phyloP scores from a whole-genome alignment of 2,888 invertebrate genomes.

The Lottia scabra region DNA sequence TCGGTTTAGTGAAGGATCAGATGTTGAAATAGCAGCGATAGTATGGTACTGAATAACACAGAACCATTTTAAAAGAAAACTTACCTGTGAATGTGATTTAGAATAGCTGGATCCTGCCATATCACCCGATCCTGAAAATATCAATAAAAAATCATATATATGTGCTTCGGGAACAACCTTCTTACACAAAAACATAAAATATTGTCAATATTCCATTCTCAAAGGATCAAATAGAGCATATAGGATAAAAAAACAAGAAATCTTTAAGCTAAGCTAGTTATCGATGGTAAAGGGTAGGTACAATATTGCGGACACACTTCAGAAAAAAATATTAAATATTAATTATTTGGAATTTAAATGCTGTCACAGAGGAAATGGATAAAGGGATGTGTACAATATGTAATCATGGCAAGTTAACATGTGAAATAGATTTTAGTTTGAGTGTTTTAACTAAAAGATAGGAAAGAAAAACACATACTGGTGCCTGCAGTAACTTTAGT shows the following conservation, averaged over 20 bases:
- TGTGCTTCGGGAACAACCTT: no score
- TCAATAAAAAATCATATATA: neutral
- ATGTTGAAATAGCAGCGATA: no score
- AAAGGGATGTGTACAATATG: no score
- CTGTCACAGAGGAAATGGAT: neutral
- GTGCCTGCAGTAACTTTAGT: slow-evolving; percentile 70
- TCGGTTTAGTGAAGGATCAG: no score
- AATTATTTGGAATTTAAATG: no score
- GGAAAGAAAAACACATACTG: slow-evolving; percentile 21
- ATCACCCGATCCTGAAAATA: slow-evolving; percentile 72
- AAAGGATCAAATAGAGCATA: no score
- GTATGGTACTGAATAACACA: no score
- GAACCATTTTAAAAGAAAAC: slow-evolving; percentile 11
- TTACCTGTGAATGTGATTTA: slow-evolving; percentile 86
- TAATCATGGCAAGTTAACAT: no score
- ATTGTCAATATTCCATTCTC: neutral
- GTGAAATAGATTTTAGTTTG: neutral
- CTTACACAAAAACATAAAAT: neutral
- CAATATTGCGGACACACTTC: no score
- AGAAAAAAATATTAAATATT: no score
- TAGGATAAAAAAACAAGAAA: neutral
- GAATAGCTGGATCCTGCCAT: slow-evolving; percentile 86
- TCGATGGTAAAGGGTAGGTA: no score
- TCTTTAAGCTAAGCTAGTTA: neutral
- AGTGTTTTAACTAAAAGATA: neutral